phyloP scores from a whole-genome alignment of 92 coral and sea anemone species.

The Actinostola sp. region DNA sequence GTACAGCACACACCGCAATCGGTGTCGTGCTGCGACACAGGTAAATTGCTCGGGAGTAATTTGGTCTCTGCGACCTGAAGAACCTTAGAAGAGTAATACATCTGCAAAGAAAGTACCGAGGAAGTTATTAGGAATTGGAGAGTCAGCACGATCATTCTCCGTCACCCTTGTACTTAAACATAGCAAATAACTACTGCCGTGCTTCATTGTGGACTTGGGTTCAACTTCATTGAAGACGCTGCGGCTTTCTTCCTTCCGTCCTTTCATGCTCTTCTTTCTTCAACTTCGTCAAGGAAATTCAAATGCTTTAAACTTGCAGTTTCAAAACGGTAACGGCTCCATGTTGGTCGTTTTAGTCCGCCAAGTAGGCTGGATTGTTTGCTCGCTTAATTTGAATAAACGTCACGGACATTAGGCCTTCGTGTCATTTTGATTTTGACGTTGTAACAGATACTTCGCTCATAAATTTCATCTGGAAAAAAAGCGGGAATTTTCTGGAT shows the following conservation, averaged over 20 bases:
- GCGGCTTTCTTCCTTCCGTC: not conserved
- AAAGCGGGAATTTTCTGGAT: not conserved
- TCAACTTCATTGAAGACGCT: not conserved
- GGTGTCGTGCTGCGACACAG: constrained; percentile 27
- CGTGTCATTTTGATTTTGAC: constrained; percentile 73
- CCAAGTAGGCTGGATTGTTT: constrained; percentile 48
- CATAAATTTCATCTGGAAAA: not conserved
- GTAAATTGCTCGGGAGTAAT: constrained; percentile 40
- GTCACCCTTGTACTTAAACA: no score
- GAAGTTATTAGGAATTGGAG: not conserved
- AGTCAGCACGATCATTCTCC: no score
- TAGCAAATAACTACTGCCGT: no score
- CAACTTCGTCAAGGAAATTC: not conserved
- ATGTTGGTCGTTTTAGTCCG: constrained; percentile 24
- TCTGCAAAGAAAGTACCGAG: not conserved
- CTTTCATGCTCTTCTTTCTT: not conserved
- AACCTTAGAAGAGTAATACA: constrained; percentile 5
- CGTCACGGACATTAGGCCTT: constrained; percentile 67
- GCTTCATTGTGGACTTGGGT: not conserved
- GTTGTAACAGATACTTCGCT: constrained; percentile 60
- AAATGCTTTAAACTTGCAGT: constrained; percentile 1
- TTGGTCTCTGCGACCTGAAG: constrained; percentile 5
- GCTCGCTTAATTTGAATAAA: constrained; percentile 81
- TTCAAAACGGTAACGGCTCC: not conserved
- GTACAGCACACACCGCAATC: constrained; percentile 23